A percentile compares a stretch with the other conserved stretches of the same genome.
Conservation (phyloP, 2,888 invertebrate genomes). For the Camptogramma bilineatum region DNA sequence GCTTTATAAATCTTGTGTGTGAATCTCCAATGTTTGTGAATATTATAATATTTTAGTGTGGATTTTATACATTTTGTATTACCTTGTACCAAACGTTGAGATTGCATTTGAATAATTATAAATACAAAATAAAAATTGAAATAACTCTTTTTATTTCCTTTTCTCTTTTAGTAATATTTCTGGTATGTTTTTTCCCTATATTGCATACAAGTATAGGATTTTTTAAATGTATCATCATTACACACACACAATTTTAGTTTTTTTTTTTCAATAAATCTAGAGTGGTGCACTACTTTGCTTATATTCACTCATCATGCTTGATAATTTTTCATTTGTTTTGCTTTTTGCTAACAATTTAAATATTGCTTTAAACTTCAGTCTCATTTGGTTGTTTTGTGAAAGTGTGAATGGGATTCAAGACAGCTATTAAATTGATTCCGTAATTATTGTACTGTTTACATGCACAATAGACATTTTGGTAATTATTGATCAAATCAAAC, state of each 20-base stretch:
- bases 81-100: constrained; percentile 81
- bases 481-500: no score
- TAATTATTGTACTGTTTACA: background rate
- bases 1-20: constrained; percentile 65
- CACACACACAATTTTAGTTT: background rate
- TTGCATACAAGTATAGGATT: background rate
- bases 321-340: constrained; percentile 22
- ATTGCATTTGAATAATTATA: constrained; percentile 79
- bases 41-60: constrained; percentile 65
- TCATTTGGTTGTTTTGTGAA: constrained; percentile 31
- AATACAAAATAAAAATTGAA: constrained; percentile 66
- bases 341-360: constrained; percentile 23
- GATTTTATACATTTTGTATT: constrained; percentile 84
- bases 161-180: background rate
- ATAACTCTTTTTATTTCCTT: constrained; percentile 56
- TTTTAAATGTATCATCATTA: background rate
- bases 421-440: no score
- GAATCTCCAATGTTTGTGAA: constrained; percentile 67
- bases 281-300: constrained; percentile 5
- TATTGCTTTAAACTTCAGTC: constrained; percentile 28
- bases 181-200: background rate
- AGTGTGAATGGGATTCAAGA: constrained; percentile 3
- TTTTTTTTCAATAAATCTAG: background rate
- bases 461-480: no score
- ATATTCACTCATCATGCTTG: constrained; percentile 32